A percentile compares a stretch with the other conserved stretches of the same genome.
Conservation (phyloP, 2,113 vertebrate genomes). For the Trematocara zebra region DNA sequence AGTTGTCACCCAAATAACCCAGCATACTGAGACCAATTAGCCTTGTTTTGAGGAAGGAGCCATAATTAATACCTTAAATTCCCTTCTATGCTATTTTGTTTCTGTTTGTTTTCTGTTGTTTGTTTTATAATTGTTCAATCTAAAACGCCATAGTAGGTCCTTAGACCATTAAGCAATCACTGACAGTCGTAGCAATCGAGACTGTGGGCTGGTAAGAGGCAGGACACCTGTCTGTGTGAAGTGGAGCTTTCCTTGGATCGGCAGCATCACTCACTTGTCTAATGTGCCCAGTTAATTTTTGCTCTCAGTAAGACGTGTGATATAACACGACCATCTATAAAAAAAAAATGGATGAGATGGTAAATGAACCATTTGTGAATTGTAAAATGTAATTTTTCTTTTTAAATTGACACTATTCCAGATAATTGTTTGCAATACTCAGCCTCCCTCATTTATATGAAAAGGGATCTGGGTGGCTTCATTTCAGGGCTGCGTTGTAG, state of each 20-base stretch:
- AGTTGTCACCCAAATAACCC: conserved; percentile 38
- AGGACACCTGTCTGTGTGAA: neutral
- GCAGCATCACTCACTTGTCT: neutral
- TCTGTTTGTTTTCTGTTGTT: neutral
- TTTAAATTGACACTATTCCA: neutral
- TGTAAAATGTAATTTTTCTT: neutral
- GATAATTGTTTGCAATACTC: neutral
- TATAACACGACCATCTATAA: neutral
- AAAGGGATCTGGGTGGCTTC: neutral
- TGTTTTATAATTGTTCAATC: neutral
- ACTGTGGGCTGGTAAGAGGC: neutral
- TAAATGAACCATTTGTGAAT: neutral
- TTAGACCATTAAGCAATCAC: neutral
- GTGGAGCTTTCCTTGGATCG: neutral
- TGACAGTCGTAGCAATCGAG: neutral
- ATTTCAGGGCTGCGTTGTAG: neutral
- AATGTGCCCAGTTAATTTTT: neutral
- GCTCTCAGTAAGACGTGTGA: neutral
- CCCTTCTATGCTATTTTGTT: neutral
- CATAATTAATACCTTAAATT: neutral
- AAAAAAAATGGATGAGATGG: neutral
- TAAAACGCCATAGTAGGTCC: neutral
- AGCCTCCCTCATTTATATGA: neutral
- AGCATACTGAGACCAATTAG: neutral
- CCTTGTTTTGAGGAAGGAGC: neutral